Base-by-base conservation (phyloP, 2,888 invertebrate genomes). In the Nezara viridula region DNA sequence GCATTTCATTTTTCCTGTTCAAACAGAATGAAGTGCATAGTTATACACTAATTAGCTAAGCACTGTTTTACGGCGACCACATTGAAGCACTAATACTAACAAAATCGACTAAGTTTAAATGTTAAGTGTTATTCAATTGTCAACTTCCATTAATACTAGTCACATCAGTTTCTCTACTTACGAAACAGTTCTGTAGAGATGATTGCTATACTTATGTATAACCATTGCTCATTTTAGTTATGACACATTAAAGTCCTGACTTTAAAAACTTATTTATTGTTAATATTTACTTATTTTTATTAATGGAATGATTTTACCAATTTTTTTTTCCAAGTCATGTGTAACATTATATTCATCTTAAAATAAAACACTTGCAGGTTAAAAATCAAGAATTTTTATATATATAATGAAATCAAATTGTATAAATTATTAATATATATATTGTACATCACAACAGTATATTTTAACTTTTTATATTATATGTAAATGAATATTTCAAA, bases 371-470 rank as follows among this genome's bases (percentile, higher is more conserved):
- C 40, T 16, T 77, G 40, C 77, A 40, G 12, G 19, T 77, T 40
- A 37, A 40, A n/a, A 77, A 77, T 40, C 77, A 77, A 77, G 77
- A 77, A 40, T 40, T 77, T 77, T 77, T 77, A 77, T 37, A 40
- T 27, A 52, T 52, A 60, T 60, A 60, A 27, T 77, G 27, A 77
- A 89, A 90, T 85, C 90, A 89, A 89, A 88, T 90, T 88, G 88
- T 88, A 89, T 89, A 89, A 88, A 89, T 40, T 40, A 77, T 77
- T 77, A 60, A 60, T 60, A 60, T 60, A 60, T 73, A 90, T 90
- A 90, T 89, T 86, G 90, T 90, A 90, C 89, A 90, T 90, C 89
- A 90, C 90, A 89, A 87, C 66, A 73, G 73, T 73, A 44, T 66
- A 66, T 88, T 88, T 60, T 88, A 88, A 66, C 88, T 88, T 88